These are phyloP conservation scores for Bursaphelenchus okinawaensis DNA, from an alignment of 2,888 invertebrate genomes.

Conservation along the genomic window DNA sequence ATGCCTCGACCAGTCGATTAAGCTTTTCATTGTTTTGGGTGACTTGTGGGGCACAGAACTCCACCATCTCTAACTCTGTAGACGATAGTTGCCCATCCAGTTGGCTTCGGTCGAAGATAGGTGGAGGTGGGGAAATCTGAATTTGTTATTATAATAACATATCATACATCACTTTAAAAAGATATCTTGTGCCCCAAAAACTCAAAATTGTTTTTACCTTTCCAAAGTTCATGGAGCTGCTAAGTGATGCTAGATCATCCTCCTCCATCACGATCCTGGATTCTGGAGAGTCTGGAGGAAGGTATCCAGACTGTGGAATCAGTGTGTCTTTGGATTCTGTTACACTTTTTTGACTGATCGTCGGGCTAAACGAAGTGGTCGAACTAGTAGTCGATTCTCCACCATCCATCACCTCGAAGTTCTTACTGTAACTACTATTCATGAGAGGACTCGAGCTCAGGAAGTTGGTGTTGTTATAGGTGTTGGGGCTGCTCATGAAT, in stretches of 20 bases:
- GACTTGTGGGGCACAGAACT: background rate
- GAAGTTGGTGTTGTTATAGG: too few relatives aligned
- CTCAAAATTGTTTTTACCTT: too few relatives aligned
- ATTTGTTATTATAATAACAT: background rate
- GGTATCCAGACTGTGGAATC: background rate
- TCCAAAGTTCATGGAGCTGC: background rate
- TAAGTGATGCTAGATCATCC: slow-evolving; percentile 16
- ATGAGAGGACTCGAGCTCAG: too few relatives aligned
- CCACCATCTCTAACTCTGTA: slow-evolving; percentile 66
- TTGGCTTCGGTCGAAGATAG: too few relatives aligned
- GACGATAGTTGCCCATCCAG: too few relatives aligned
- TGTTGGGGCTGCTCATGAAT: too few relatives aligned
- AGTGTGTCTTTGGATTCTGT: slow-evolving; percentile 3
- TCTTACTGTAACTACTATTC: too few relatives aligned
- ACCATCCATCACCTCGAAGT: slow-evolving; percentile 63
- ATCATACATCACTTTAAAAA: too few relatives aligned
- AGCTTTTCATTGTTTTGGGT: background rate
- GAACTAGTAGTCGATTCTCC: slow-evolving; percentile 26
- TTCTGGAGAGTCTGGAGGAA: background rate
- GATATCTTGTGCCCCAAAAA: too few relatives aligned
- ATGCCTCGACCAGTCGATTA: slow-evolving; percentile 70
- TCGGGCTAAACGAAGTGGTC: background rate
- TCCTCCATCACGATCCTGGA: slow-evolving; percentile 13
- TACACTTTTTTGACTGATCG: background rate
- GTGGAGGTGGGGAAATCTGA: background rate